Evolutionary conservation across 2,797 vertebrate genomes (phyloP), one percentile per base, ranked within the genome.

Genomic region (Poeciliopsis paucimaculata): DNA sequence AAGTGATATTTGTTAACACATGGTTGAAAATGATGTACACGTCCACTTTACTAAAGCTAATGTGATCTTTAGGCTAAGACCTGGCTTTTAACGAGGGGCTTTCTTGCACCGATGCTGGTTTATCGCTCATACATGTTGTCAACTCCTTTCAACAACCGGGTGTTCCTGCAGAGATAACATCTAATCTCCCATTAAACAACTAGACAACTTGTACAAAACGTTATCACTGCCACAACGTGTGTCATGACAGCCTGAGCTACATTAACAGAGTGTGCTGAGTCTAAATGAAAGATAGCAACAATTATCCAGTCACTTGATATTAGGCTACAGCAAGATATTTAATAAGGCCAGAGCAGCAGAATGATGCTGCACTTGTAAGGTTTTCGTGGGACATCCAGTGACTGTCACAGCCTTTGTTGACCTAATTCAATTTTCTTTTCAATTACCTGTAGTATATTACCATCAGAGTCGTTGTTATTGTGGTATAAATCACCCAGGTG

Each of bases 361-460:
- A 87, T 84, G 83, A 91, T 92, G 92, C 82, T 83, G 80, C 81
- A 80, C 86, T 87, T 89, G 91, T 91, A 89, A 92, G 89, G 89
- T 84, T 79, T 90, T 79, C 77, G 90, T 88, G 83, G 90, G 90
- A 89, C 90, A 89, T 88, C 83, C 84, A 91, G 82, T 89, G 89
- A 90, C 88, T 89, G 89, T 90, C 91, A 86, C 83, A 73, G 84
- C 89, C 87, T 91, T 86, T 90, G 89, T 95, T 95, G 94, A 95
- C 94, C 95, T 94, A 93, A 94, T 94, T 95, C 92, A 94, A 95
- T 95, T 95, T 94, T 92, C 90, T 95, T 94, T 95, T 94, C 93
- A 94, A 94, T 95, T 95, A 95, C 93, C 91, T 93, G 89, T 91
- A 89, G 92, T 94, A 89, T 93, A 94, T 94, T 93, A 94, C 91